Base-by-base conservation (phyloP, 2,113 vertebrate genomes). In the Megaceryle maxima region DNA sequence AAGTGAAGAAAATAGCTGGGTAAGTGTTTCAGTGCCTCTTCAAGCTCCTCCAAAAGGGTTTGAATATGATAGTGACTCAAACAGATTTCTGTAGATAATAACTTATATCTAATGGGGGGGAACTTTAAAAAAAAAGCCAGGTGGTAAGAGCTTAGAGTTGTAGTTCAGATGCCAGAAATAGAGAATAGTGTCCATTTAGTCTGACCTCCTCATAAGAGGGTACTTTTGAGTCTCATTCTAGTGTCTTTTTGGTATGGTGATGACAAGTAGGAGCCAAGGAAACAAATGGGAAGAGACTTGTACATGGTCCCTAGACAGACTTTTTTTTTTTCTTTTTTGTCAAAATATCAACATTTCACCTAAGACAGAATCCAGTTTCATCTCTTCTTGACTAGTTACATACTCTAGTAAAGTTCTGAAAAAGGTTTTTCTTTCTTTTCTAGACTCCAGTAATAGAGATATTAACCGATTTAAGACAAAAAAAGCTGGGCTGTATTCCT, bases 401-500 rank as follows among this genome's bases (percentile, higher is more conserved):
- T 55, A 20, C 39, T 87, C 41, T 53, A 51, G 35, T 37, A 93
- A 70, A 82, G 24, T 48, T 80, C 50, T 78, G 12, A 87, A 68
- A 94, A 88, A 92, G 19, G 2, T 16, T 77, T 74, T 56, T 68
- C 50, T 87, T 78, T 55, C 72, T 87, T 63, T 17, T 76, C 22
- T 48, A 73, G 79, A 44, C 62, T 92, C 43, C 50, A 75, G n/a
- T 59, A 53, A 74, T 25, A 74, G 13, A 31, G 53, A 60, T 90
- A 92, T 86, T 86, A 90, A 96, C 39, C 83, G 75, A 90, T 62
- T 81, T 48, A 83, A 82, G 77, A 93, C 14, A 84, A 86, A 93
- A 86, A 93, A 28, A 73, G 10, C 15, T 90, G 75, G 41, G 63
- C 11, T 91, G 16, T 74, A 59, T 83, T 90, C 83, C 60, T 93